phyloP scores from a whole-genome alignment of 1,140 invertebrate species.

The Orchesella cincta region DNA sequence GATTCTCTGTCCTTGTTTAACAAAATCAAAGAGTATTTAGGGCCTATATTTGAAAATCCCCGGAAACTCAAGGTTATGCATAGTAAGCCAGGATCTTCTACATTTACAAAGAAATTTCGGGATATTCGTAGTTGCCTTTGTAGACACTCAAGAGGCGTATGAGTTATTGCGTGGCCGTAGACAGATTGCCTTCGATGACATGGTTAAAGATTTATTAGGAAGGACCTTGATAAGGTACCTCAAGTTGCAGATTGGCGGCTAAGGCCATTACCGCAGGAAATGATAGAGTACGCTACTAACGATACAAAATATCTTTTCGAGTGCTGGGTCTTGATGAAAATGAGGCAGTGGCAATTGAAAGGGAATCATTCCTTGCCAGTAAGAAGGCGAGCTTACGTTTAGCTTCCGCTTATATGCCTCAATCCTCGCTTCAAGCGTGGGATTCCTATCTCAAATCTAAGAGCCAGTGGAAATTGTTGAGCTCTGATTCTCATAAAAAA shows the following conservation, averaged over 20 bases:
- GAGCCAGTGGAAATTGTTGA: too few relatives aligned
- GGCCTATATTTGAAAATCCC: not conserved
- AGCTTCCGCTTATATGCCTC: not conserved
- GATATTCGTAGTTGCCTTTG: not conserved
- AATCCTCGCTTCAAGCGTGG: not conserved
- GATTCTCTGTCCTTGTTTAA: not conserved
- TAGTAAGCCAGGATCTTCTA: not conserved
- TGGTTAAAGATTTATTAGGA: not conserved
- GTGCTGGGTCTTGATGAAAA: not conserved
- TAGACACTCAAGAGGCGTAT: not conserved
- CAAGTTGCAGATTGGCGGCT: not conserved
- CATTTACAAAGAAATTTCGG: not conserved
- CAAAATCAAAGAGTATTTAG: not conserved
- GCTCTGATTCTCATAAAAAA: conserved; percentile 8
- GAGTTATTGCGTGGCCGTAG: too few relatives aligned
- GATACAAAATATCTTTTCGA: not conserved
- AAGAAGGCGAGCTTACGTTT: not conserved
- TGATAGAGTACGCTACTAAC: not conserved
- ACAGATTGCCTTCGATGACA: not conserved
- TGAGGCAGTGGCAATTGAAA: not conserved
- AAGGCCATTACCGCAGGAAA: not conserved
- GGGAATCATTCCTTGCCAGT: not conserved
- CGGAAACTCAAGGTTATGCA: not conserved
- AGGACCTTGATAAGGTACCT: not conserved
- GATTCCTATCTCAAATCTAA: not conserved